Evolutionary conservation across 2,888 invertebrate species (phyloP).

Genomic region (Melieria picta): DNA sequence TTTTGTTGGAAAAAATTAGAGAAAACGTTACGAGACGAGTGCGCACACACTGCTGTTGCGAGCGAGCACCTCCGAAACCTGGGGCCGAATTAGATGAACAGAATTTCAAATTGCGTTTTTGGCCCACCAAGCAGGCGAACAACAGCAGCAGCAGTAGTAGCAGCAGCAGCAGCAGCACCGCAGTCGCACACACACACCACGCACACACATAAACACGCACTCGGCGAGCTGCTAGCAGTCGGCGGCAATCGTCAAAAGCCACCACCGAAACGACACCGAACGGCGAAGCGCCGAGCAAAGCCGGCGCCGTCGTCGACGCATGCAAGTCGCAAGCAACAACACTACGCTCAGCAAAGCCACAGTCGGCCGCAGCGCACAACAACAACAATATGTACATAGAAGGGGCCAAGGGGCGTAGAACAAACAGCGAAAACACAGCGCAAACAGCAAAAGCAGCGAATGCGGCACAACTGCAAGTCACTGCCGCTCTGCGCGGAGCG

Average conservation of each 20-base stretch:
- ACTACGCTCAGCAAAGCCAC: not conserved
- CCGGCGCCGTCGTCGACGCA: not conserved
- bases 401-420: no score
- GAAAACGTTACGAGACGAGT: constrained; percentile 61
- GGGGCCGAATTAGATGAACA: constrained; percentile 67
- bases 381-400: no score
- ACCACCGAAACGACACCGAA: not conserved
- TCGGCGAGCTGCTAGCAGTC: constrained; percentile 1
- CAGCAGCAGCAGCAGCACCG: constrained; percentile 29
- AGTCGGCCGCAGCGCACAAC: no score
- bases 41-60: constrained; percentile 61
- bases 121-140: constrained; percentile 54
- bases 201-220: constrained; percentile 10
- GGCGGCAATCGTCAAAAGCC: not conserved
- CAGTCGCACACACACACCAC: constrained; percentile 19
- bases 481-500: not conserved
- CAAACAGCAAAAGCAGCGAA: not conserved
- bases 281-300: constrained; percentile 10
- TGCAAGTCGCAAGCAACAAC: not conserved
- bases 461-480: constrained; percentile 3
- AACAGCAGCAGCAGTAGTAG: constrained; percentile 34
- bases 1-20: constrained; percentile 47
- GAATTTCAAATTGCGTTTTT: constrained; percentile 66
- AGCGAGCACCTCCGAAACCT: constrained; percentile 68
- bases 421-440: no score